These are phyloP conservation scores for Amblyjoppa proteus DNA, from an alignment of 2,888 invertebrate genomes.

Conservation along the genomic window DNA sequence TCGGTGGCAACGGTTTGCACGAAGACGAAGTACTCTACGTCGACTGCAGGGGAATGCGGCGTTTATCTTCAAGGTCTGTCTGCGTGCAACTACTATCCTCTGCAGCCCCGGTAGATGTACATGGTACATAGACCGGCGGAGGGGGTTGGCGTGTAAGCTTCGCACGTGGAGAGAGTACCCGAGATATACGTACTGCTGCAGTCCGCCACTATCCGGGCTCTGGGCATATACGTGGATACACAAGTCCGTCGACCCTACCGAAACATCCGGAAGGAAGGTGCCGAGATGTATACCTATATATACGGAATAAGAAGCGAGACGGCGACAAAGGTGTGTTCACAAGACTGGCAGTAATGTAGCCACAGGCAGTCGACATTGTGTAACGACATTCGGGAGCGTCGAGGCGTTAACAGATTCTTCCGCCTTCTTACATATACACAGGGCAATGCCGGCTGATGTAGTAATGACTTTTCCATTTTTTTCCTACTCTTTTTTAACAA, in stretches of 20 bases:
- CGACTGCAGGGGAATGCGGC: conserved; percentile 29
- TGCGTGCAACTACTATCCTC: conserved; percentile 43
- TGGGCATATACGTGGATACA: conserved; percentile 11
- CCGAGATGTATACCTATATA: background rate
- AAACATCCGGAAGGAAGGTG: conserved; percentile 27
- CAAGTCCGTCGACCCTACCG: conserved; percentile 52
- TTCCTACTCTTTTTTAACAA: background rate
- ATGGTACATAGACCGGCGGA: background rate
- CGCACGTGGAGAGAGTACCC: conserved; percentile 5
- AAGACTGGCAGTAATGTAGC: conserved; percentile 77
- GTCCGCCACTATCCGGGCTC: background rate
- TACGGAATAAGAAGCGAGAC: conserved; percentile 29
- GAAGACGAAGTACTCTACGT: conserved; percentile 22
- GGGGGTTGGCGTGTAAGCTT: conserved; percentile 2
- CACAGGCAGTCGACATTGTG: conserved; percentile 77
- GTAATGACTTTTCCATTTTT: background rate
- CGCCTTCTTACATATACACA: conserved; percentile 71
- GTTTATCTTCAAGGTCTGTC: conserved; percentile 52
- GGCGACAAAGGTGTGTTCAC: conserved; percentile 77
- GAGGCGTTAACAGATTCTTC: conserved; percentile 79
- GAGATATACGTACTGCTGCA: conserved; percentile 22
- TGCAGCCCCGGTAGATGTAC: conserved; percentile 3
- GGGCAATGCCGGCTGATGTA: background rate
- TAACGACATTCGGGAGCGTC: conserved; percentile 78
- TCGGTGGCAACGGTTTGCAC: conserved; percentile 10